A percentile compares a stretch with the other conserved stretches of the same genome.
These are phyloP conservation scores for Coranthus polyacanthus DNA, from an alignment of 2,797 vertebrate genomes.

Conservation along the genomic window DNA sequence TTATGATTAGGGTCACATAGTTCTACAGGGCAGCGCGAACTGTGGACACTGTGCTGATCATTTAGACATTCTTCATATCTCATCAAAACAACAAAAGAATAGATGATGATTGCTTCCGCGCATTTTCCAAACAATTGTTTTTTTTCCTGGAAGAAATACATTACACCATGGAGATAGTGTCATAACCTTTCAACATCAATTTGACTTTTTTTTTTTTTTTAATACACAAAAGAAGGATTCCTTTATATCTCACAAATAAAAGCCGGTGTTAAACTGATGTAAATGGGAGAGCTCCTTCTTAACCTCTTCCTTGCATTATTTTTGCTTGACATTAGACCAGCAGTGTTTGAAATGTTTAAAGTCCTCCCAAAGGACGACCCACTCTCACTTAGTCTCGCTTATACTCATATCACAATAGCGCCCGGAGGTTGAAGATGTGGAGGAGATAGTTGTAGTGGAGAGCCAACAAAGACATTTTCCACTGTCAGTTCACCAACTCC, in stretches of 20 bases:
- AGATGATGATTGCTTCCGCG: conserved; percentile 27
- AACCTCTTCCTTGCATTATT: conserved; percentile 23
- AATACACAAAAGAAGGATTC: background rate
- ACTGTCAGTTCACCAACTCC: too few species aligned
- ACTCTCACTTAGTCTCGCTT: conserved; percentile 39
- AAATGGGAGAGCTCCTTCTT: conserved; percentile 15
- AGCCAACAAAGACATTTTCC: background rate
- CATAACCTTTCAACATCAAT: conserved; percentile 11
- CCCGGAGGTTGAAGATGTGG: conserved; percentile 17
- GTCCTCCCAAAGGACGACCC: conserved; percentile 41
- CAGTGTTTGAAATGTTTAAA: conserved; percentile 28
- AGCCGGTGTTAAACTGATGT: conserved; percentile 15
- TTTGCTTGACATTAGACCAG: conserved; percentile 19
- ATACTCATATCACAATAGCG: conserved; percentile 35
- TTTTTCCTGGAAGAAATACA: conserved; percentile 7
- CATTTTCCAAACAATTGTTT: conserved; percentile 16
- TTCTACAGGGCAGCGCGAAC: conserved; percentile 9
- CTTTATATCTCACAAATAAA: conserved; percentile 15
- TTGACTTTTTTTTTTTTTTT: conserved; percentile 15
- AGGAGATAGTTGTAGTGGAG: conserved; percentile 6
- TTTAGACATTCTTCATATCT: conserved; percentile 19
- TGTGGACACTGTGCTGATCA: conserved; percentile 38
- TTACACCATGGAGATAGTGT: conserved; percentile 9
- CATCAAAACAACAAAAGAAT: conserved; percentile 37
- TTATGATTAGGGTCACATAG: conserved; percentile 20